phyloP scores from a whole-genome alignment of 2,113 vertebrate species.

The Actinemys pallida region DNA sequence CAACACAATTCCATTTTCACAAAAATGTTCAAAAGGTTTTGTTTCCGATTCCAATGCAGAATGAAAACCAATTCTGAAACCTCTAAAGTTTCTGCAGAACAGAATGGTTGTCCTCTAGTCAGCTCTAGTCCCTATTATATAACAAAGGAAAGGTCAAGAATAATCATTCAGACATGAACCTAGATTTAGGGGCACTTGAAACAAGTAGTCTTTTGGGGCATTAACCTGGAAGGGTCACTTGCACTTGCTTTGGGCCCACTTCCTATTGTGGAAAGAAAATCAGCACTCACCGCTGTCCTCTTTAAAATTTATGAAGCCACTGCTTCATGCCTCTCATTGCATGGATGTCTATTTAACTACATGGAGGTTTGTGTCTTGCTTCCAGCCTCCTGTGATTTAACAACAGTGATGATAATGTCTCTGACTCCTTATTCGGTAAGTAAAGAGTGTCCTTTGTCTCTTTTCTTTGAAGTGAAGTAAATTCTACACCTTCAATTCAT shows the following conservation, averaged over 20 bases:
- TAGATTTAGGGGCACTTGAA: fast-evolving
- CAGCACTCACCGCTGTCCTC: background rate
- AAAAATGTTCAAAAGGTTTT: background rate
- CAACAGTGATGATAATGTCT: background rate
- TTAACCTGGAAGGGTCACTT: background rate
- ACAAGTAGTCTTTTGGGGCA: background rate
- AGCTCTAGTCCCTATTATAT: background rate
- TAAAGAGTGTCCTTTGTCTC: fast-evolving
- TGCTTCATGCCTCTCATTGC: background rate
- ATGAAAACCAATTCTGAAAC: background rate
- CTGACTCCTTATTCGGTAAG: background rate
- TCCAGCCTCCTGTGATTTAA: background rate
- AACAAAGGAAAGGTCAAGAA: background rate
- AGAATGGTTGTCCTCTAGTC: background rate
- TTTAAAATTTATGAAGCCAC: background rate
- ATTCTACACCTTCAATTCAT: background rate
- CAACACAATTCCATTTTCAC: background rate
- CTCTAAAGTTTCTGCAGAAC: too few species aligned
- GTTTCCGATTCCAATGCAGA: background rate
- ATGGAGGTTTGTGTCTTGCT: background rate
- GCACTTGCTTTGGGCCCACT: background rate
- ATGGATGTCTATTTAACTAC: background rate
- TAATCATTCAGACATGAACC: background rate
- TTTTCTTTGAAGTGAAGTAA: background rate
- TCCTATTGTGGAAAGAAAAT: background rate